These are phyloP conservation scores for Acrobeloides nanus DNA, from an alignment of 2,888 invertebrate species.

Conservation along the genomic window DNA sequence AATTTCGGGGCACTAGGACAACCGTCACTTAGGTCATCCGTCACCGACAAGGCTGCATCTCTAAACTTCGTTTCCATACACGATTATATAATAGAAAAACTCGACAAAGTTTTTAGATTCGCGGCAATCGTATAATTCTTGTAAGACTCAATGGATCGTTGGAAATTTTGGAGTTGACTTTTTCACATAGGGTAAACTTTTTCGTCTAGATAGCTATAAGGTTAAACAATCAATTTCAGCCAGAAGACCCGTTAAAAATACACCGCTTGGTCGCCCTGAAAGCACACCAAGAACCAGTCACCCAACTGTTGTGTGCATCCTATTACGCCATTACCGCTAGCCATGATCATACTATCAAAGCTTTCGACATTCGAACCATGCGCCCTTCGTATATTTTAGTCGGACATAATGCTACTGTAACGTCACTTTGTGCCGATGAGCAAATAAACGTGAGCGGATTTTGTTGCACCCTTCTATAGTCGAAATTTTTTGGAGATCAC, in stretches of 20 bases:
- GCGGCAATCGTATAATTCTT: conserved; percentile 26
- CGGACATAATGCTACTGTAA: conserved; percentile 37
- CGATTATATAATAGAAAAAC: too few relatives aligned
- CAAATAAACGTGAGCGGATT: conserved; percentile 10
- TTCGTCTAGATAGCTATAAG: background rate
- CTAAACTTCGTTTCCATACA: too few relatives aligned
- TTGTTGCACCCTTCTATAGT: too few relatives aligned
- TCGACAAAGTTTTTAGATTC: conserved; percentile 10
- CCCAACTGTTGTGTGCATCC: conserved; percentile 13
- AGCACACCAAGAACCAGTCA: conserved; percentile 32
- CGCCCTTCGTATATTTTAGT: conserved; percentile 28
- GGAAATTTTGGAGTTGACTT: conserved; percentile 31
- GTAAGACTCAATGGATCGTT: conserved; percentile 38
- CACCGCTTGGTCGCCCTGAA: conserved; percentile 11
- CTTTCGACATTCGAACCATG: conserved; percentile 29
- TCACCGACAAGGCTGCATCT: too few relatives aligned
- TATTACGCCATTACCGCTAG: conserved; percentile 25
- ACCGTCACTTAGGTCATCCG: too few relatives aligned
- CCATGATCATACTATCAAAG: conserved; percentile 25
- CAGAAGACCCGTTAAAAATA: conserved; percentile 6
- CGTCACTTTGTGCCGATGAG: conserved; percentile 24
- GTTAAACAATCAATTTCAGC: conserved; percentile 6
- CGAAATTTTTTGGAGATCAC: too few relatives aligned
- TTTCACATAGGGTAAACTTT: conserved; percentile 5
- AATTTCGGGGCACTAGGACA: too few relatives aligned